Conservation (phyloP, 2,888 invertebrate genomes). For the Saturnia pavonia region DNA sequence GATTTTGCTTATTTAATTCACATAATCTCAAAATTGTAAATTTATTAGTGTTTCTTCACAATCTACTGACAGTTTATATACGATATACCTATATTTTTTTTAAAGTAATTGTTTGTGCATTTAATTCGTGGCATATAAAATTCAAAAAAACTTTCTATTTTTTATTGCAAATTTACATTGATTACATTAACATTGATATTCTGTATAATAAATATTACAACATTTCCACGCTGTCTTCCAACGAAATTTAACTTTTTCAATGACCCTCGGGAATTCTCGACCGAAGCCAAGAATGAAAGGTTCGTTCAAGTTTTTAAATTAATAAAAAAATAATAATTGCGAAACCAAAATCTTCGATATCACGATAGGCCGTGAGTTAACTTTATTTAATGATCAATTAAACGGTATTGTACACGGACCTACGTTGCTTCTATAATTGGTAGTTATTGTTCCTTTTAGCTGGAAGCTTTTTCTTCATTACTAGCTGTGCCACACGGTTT, state of each 20-base stretch:
- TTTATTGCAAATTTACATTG: no score
- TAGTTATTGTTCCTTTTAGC: not conserved
- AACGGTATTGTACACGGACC: not conserved
- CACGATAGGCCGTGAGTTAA: not conserved
- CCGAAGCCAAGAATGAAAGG: not conserved
- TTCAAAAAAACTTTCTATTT: no score
- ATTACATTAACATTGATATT: not conserved
- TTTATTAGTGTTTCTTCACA: no score
- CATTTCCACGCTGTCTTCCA: not conserved
- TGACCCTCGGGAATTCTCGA: not conserved
- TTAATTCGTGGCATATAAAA: no score
- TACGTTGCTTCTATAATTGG: not conserved
- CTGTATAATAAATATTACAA: not conserved
- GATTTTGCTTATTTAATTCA: no score
- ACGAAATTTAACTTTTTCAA: not conserved
- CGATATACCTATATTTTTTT: no score
- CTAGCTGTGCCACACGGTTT: not conserved
- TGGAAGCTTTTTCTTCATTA: not conserved
- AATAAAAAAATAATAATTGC: not conserved
- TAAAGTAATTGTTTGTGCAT: no score
- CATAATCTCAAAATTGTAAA: no score
- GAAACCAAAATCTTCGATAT: not conserved
- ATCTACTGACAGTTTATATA: no score
- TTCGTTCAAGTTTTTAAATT: not conserved
- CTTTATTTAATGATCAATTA: not conserved